phyloP scores from a whole-genome alignment of 2,113 vertebrate genomes.

The Euleptes europaea region DNA sequence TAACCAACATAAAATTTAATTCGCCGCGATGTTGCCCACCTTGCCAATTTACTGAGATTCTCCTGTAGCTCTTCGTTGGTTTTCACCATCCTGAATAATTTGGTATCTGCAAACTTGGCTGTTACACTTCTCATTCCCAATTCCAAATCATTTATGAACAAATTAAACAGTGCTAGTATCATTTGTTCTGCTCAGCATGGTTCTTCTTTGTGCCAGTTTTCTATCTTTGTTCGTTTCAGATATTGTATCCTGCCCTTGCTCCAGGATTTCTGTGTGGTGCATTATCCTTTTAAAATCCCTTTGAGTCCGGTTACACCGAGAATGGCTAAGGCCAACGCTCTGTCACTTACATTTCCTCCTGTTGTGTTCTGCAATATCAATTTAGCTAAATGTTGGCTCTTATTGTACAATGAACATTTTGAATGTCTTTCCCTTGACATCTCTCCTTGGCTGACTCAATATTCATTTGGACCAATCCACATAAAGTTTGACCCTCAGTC shows the following conservation, averaged over 20 bases:
- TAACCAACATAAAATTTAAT: too few relatives aligned
- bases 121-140: too few relatives aligned
- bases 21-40: too few relatives aligned
- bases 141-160: too few relatives aligned
- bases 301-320: background rate
- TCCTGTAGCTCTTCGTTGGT: too few relatives aligned
- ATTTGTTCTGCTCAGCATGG: background rate
- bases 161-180: too few relatives aligned
- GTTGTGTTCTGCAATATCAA: background rate
- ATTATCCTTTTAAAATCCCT: background rate
- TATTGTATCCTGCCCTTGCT: background rate
- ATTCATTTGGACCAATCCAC: background rate
- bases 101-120: too few relatives aligned
- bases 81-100: too few relatives aligned
- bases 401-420: background rate
- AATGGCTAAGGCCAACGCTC: slow-evolving; percentile 32
- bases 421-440: background rate
- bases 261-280: background rate
- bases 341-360: slow-evolving; percentile 34
- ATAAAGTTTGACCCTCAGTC: background rate
- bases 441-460: background rate
- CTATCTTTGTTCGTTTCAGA: background rate
- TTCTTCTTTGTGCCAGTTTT: background rate
- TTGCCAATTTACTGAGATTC: too few relatives aligned
- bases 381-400: background rate